Conservation (phyloP, 2,888 invertebrate genomes). For the Gymnocheta viridis region DNA sequence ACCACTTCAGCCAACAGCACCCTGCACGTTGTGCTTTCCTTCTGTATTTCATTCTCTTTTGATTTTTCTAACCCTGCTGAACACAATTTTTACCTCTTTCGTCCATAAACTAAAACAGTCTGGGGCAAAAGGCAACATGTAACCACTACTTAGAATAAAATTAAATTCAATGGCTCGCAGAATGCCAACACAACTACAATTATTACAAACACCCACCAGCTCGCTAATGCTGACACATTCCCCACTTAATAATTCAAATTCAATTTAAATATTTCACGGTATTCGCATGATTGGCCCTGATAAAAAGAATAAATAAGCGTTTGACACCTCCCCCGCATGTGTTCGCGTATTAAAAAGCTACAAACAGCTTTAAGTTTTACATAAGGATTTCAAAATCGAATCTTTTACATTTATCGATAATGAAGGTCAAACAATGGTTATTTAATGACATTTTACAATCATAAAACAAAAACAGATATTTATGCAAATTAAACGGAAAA, state of each 20-base stretch:
- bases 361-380: neutral
- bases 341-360: neutral
- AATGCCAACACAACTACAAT: too few relatives aligned
- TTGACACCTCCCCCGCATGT: neutral
- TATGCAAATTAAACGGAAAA: conserved; percentile 6
- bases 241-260: neutral
- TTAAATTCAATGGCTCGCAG: too few relatives aligned
- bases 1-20: too few relatives aligned
- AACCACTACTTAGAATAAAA: too few relatives aligned
- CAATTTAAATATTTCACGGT: neutral
- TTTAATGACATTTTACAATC: neutral
- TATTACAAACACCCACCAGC: too few relatives aligned
- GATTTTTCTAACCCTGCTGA: too few relatives aligned
- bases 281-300: neutral
- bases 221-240: neutral
- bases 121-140: too few relatives aligned
- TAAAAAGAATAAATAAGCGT: neutral
- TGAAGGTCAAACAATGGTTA: neutral
- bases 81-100: too few relatives aligned
- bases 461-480: neutral
- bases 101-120: too few relatives aligned
- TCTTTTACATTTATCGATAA: neutral
- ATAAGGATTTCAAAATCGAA: neutral
- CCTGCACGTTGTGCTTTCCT: too few relatives aligned
- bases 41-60: too few relatives aligned